These are phyloP conservation scores for Catharus minimus DNA, from an alignment of 2,113 vertebrate genomes.

Conservation along the genomic window DNA sequence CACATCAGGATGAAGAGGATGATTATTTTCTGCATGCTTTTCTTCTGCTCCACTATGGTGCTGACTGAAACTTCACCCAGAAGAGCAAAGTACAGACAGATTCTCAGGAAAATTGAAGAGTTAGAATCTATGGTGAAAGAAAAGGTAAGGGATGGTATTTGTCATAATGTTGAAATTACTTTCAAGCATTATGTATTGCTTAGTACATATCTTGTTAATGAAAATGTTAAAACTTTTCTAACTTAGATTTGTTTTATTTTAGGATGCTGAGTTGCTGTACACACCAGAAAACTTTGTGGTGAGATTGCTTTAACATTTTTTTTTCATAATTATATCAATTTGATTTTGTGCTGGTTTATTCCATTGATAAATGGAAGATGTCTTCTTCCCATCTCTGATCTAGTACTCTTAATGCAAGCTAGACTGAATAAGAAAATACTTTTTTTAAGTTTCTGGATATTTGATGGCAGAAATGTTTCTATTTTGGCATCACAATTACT, in stretches of 20 bases:
- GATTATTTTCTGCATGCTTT: slow-evolving; percentile 60
- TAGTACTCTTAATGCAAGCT: background rate
- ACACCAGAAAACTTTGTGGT: slow-evolving; percentile 72
- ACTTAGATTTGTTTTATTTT: slow-evolving; percentile 58
- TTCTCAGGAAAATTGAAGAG: slow-evolving; percentile 17
- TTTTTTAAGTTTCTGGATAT: background rate
- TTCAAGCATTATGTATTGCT: background rate
- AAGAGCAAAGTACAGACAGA: slow-evolving; percentile 39
- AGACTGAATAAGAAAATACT: background rate
- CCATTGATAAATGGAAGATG: background rate
- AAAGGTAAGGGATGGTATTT: slow-evolving; percentile 54
- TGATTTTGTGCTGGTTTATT: slow-evolving; percentile 1
- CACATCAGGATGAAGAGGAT: slow-evolving; percentile 65
- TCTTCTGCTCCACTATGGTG: slow-evolving; percentile 37
- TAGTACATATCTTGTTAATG: background rate
- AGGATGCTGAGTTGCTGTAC: slow-evolving; percentile 67
- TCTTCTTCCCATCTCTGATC: background rate
- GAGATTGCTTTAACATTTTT: slow-evolving; percentile 50
- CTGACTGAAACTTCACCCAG: background rate
- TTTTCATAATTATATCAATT: background rate
- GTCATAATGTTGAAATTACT: background rate
- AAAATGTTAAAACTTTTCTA: slow-evolving; percentile 36
- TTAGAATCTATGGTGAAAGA: slow-evolving; percentile 58
- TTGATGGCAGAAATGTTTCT: background rate
- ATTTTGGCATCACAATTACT: background rate